Evolutionary conservation across 1,140 invertebrate genomes (phyloP).

Genomic region (Kradibia gibbosae): DNA sequence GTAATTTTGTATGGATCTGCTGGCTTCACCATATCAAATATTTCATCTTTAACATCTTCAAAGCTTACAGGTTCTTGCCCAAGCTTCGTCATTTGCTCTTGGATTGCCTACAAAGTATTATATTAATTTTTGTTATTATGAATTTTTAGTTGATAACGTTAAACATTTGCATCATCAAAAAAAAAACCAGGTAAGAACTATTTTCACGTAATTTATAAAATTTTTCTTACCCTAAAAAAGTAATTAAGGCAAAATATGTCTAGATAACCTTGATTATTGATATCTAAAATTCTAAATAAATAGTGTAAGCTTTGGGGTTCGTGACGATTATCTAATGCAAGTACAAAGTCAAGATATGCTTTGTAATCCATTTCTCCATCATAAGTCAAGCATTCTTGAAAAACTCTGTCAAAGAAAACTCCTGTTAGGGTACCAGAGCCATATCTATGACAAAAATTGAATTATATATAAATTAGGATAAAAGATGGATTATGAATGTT

Average conservation of each 20-base stretch:
- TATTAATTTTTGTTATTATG: not conserved
- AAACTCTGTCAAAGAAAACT: constrained; percentile 93
- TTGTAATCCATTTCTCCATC: constrained; percentile 99
- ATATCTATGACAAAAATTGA: constrained; percentile 75
- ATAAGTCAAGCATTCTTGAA: constrained; percentile 96
- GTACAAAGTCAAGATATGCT: constrained; percentile 94
- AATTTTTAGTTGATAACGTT: too few species aligned
- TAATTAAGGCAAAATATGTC: constrained; percentile 93
- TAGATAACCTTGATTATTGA: constrained; percentile 89
- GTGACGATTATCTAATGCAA: constrained; percentile 93
- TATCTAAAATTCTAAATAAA: constrained; percentile 93
- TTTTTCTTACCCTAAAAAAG: constrained; percentile 85
- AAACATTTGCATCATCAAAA: too few species aligned
- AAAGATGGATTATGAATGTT: constrained; percentile 23
- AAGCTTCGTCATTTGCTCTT: constrained; percentile 89
- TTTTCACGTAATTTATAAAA: constrained; percentile 6
- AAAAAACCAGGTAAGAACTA: too few species aligned
- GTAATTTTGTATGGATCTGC: constrained; percentile 89
- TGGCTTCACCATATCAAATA: constrained; percentile 98
- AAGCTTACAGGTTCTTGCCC: constrained; percentile 90
- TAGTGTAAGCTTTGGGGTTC: constrained; percentile 94
- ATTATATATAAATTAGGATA: not conserved
- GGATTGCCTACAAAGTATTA: constrained; percentile 80
- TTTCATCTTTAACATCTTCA: constrained; percentile 96
- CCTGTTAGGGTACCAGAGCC: constrained; percentile 93